A percentile compares a stretch with the other conserved stretches of the same genome.
phyloP scores from a whole-genome alignment of 2,113 vertebrate genomes.

The Pogona vitticeps region DNA sequence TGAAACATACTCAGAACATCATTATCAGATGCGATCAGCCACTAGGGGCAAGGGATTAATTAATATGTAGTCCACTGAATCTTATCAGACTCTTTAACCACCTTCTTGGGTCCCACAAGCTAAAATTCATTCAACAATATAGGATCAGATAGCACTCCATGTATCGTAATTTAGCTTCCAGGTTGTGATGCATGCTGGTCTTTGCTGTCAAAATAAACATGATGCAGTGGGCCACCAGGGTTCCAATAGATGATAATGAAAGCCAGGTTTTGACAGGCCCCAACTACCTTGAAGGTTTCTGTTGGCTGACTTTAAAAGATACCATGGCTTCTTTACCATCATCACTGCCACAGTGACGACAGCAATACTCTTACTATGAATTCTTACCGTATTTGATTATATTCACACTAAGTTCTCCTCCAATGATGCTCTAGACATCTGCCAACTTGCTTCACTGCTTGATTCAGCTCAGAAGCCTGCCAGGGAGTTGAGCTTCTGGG shows the following conservation, averaged over 20 bases:
- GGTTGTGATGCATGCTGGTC: not conserved
- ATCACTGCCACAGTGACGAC: not conserved
- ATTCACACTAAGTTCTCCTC: not conserved
- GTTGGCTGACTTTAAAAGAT: not conserved
- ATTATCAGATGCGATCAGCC: not conserved
- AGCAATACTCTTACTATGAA: not conserved
- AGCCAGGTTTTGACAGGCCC: not conserved
- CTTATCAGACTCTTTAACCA: not conserved
- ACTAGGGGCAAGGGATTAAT: not conserved
- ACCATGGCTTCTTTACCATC: not conserved
- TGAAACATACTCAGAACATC: not conserved
- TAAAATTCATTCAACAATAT: not conserved
- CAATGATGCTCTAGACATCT: not conserved
- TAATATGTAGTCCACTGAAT: too few species aligned
- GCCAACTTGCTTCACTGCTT: not conserved
- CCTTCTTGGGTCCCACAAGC: not conserved
- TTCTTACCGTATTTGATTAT: not conserved
- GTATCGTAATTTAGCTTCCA: not conserved
- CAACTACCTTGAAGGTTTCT: not conserved
- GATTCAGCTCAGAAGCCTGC: not conserved
- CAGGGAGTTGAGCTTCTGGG: not conserved
- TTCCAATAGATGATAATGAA: not conserved
- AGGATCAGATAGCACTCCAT: not conserved
- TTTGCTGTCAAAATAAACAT: not conserved
- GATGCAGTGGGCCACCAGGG: not conserved